Evolutionary conservation across 2,113 vertebrate species (phyloP).

Genomic region (Chionis minor): DNA sequence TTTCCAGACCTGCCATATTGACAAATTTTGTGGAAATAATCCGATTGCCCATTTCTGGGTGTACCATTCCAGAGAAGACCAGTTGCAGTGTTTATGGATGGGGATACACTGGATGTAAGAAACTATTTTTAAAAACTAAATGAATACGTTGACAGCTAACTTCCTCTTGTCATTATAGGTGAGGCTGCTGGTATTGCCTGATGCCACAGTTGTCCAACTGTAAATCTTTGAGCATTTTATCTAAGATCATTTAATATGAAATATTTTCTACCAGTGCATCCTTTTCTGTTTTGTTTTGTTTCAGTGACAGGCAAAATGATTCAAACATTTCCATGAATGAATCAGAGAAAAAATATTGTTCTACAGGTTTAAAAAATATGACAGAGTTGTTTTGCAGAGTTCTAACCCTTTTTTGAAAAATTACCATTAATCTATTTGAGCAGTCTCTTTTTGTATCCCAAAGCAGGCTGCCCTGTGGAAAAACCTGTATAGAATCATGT

Average conservation of each 20-base stretch:
- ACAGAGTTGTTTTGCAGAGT: neutral
- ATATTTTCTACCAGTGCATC: neutral
- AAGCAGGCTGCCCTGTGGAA: neutral
- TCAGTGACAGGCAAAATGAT: neutral
- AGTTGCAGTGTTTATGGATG: constrained; percentile 94
- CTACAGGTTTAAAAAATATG: neutral
- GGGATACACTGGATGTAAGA: constrained; percentile 96
- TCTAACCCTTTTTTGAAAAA: neutral
- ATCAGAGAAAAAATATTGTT: neutral
- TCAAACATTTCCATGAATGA: neutral
- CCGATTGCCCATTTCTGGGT: constrained; percentile 89
- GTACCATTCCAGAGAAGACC: constrained; percentile 88
- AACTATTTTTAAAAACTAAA: constrained; percentile 57
- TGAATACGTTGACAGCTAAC: constrained; percentile 21
- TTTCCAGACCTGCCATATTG: constrained; percentile 82
- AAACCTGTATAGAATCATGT: neutral
- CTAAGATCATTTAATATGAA: neutral
- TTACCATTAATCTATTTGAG: neutral
- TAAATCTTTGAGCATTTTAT: neutral
- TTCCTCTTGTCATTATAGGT: constrained; percentile 48
- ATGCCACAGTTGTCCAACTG: neutral
- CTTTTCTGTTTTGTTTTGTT: neutral
- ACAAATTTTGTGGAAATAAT: constrained; percentile 87
- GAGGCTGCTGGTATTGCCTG: constrained; percentile 32
- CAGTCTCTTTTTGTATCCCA: neutral